Evolutionary conservation across 2,888 invertebrate genomes (phyloP).

Genomic region (Alentia gelatinosa): DNA sequence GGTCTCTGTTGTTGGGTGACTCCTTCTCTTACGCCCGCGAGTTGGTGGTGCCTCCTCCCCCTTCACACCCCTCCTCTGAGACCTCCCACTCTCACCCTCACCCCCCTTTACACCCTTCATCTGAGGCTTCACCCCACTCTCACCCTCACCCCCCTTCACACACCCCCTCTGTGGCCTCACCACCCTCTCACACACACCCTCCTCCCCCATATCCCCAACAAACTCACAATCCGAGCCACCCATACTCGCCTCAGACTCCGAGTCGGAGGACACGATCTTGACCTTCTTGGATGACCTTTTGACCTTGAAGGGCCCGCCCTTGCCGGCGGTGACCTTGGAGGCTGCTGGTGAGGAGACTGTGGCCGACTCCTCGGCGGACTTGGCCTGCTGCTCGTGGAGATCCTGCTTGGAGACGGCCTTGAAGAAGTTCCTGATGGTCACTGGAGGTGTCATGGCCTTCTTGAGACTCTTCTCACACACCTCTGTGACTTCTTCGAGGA

Average conservation of each 20-base stretch:
- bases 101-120: neutral
- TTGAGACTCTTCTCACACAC: constrained; percentile 59
- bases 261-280: neutral
- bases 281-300: neutral
- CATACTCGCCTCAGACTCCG: neutral
- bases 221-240: neutral
- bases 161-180: no score
- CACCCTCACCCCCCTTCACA: no score
- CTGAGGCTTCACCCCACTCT: no score
- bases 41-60: neutral
- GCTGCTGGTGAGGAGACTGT: neutral
- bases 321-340: neutral
- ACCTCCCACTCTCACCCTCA: no score
- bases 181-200: no score
- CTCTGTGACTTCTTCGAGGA: neutral
- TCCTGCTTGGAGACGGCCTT: constrained; percentile 55
- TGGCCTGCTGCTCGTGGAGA: neutral
- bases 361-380: neutral
- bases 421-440: constrained; percentile 77
- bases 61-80: neutral
- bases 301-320: neutral
- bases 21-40: neutral
- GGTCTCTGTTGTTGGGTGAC: neutral
- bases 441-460: constrained; percentile 74
- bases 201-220: neutral